A percentile compares a stretch with the other conserved stretches of the same genome.
Conservation (phyloP, 1,140 invertebrate species). For the Anastrepha obliqua region DNA sequence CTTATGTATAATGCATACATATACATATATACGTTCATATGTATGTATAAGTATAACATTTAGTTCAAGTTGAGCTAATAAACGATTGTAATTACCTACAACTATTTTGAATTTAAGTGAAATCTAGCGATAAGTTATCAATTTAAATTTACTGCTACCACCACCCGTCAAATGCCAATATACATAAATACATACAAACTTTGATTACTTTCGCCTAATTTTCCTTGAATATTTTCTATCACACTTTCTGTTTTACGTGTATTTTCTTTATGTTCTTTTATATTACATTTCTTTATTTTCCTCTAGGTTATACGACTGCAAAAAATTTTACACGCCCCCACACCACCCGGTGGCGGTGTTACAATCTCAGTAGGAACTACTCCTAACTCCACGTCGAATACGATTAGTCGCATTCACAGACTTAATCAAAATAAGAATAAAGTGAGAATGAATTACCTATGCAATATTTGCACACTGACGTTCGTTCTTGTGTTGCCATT, state of each 20-base stretch:
- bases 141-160: constrained; percentile 16
- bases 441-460: constrained; percentile 63
- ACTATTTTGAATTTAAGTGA: no score
- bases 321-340: constrained; percentile 72
- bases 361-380: constrained; percentile 73
- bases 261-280: constrained; percentile 54
- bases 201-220: constrained; percentile 42
- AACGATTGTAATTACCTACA: no score
- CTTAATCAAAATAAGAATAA: constrained; percentile 73
- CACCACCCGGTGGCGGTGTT: constrained; percentile 71
- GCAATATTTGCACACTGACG: constrained; percentile 47
- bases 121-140: not conserved
- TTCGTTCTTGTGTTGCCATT: constrained; percentile 44
- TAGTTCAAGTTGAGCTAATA: no score
- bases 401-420: constrained; percentile 74
- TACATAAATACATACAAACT: constrained; percentile 1
- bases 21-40: no score
- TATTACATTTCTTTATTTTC: constrained; percentile 51
- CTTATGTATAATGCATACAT: no score
- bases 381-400: constrained; percentile 72
- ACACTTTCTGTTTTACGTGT: constrained; percentile 44
- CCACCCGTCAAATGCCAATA: not conserved
- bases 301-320: constrained; percentile 73
- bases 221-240: constrained; percentile 52
- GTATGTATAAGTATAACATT: no score